phyloP scores from a whole-genome alignment of 2,113 vertebrate genomes.

The Galbula dea region DNA sequence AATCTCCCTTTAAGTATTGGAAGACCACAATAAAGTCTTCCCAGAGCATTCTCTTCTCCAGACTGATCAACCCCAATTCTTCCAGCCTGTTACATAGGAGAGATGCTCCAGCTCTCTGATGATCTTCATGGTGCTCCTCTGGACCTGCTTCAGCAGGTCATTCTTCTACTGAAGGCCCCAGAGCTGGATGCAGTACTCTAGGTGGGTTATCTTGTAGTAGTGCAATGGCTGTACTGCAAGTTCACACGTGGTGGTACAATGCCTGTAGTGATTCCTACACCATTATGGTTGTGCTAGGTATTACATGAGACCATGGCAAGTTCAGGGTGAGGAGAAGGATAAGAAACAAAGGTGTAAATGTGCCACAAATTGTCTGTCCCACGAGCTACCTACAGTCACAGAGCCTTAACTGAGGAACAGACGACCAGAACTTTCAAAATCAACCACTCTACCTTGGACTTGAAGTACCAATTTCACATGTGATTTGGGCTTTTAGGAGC shows the following conservation, averaged over 20 bases:
- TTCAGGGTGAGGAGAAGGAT: not conserved
- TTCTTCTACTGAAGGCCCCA: no score
- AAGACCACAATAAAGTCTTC: no score
- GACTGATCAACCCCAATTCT: no score
- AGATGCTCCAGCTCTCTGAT: no score
- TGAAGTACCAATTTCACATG: not conserved
- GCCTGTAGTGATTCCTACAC: not conserved
- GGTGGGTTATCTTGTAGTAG: no score
- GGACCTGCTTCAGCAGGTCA: no score
- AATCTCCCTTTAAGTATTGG: no score
- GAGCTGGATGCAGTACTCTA: no score
- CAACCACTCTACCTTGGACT: not conserved
- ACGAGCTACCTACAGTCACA: not conserved
- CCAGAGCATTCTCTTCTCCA: no score
- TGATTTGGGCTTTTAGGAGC: not conserved
- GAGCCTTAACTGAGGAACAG: not conserved
- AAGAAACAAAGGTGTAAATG: not conserved
- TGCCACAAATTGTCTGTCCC: not conserved
- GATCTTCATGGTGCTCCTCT: no score
- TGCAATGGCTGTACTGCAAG: not conserved
- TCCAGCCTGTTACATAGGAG: no score
- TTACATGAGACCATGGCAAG: not conserved
- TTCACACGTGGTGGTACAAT: not conserved
- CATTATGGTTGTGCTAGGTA: not conserved
- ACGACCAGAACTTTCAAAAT: not conserved